phyloP scores from a whole-genome alignment of 2,888 invertebrate species.

The Caenorhabditis sinica region DNA sequence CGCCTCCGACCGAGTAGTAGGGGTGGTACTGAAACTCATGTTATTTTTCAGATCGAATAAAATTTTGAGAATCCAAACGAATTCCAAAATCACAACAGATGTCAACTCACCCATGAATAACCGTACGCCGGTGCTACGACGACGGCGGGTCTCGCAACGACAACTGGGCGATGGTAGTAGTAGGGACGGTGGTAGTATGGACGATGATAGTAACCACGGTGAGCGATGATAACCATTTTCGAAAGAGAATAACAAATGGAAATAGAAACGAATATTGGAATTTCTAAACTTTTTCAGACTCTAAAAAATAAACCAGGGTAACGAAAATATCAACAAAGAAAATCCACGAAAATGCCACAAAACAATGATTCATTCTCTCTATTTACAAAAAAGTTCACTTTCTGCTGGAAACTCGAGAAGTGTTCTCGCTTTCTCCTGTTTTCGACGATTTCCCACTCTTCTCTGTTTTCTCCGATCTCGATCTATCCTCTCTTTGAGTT shows the following conservation, averaged over 20 bases:
- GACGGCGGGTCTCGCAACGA: constrained; percentile 10
- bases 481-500: constrained; percentile 3
- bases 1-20: constrained; percentile 27
- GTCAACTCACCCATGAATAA: constrained; percentile 31
- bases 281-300: neutral
- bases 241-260: neutral
- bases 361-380: neutral
- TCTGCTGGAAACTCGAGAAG: neutral
- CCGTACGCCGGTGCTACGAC: neutral
- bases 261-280: neutral
- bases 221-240: neutral
- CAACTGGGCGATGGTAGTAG: constrained; percentile 31
- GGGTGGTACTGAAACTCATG: constrained; percentile 44
- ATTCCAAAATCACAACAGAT: neutral
- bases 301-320: no score
- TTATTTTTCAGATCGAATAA: neutral
- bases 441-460: constrained; percentile 11
- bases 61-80: neutral
- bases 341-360: neutral
- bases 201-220: constrained; percentile 1
- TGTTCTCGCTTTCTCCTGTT: neutral
- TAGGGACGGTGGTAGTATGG: neutral
- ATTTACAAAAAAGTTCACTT: neutral
- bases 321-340: neutral
- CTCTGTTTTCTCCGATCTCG: neutral